These are phyloP conservation scores for Apis florea DNA, from an alignment of 1,140 invertebrate species.

Conservation along the genomic window DNA sequence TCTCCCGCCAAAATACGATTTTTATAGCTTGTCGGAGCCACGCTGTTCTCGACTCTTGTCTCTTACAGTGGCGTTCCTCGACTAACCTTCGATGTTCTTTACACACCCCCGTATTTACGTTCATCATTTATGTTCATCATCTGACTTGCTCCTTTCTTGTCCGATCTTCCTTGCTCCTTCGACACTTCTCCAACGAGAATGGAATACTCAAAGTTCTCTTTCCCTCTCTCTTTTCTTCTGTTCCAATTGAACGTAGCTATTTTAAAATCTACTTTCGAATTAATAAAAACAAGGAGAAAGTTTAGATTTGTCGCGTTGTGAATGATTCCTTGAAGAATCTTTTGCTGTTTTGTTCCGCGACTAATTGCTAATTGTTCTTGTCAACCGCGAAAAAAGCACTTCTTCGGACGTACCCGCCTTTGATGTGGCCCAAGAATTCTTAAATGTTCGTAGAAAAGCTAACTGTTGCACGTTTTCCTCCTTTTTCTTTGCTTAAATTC, in stretches of 20 bases:
- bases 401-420: conserved; percentile 12
- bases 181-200: neutral
- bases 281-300: neutral
- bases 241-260: neutral
- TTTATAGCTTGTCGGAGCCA: conserved; percentile 66
- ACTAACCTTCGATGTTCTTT: neutral
- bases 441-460: conserved; percentile 15
- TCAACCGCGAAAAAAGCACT: conserved; percentile 4
- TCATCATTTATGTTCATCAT: conserved; percentile 32
- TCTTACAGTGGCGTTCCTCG: conserved; percentile 19
- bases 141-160: conserved; percentile 1
- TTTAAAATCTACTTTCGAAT: conserved; percentile 32
- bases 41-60: conserved; percentile 32
- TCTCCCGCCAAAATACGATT: conserved; percentile 73
- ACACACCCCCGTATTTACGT: neutral
- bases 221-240: neutral
- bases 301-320: neutral
- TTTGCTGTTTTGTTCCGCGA: no score
- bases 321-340: neutral
- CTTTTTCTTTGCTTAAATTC: neutral
- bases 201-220: neutral
- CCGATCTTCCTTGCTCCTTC: neutral
- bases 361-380: conserved; percentile 41
- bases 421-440: conserved; percentile 23
- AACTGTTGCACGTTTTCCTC: conserved; percentile 24